Conservation (phyloP, 2,888 invertebrate species). For the Drosophila picticornis region DNA sequence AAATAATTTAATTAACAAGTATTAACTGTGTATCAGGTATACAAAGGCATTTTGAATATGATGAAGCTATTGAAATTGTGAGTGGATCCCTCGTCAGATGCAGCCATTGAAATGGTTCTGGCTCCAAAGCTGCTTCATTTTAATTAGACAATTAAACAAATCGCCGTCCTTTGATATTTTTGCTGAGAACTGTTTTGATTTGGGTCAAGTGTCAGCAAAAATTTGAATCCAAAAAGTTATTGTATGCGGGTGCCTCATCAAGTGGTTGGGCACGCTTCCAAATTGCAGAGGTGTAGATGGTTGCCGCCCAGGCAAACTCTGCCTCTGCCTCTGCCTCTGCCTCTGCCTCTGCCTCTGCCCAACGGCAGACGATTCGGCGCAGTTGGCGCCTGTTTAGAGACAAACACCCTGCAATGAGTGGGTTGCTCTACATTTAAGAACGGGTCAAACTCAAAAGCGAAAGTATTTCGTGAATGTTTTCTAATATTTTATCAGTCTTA, state of each 20-base stretch:
- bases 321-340: no score
- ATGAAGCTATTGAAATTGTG: background rate
- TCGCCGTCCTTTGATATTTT: constrained; percentile 33
- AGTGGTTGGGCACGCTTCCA: constrained; percentile 4
- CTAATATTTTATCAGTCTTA: background rate
- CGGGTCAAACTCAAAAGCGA: background rate
- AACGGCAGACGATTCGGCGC: constrained; percentile 43
- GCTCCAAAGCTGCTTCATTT: constrained; percentile 31
- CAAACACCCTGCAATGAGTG: background rate
- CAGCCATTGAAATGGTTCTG: constrained; percentile 17
- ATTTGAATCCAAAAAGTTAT: constrained; percentile 28
- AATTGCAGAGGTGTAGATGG: background rate
- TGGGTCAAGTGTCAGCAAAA: constrained; percentile 61
- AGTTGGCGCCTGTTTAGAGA: constrained; percentile 1
- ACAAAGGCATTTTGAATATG: background rate
- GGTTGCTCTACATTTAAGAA: background rate
- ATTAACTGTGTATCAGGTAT: no score
- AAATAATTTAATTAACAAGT: background rate
- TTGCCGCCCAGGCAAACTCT: constrained; percentile 8
- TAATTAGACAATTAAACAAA: constrained; percentile 52
- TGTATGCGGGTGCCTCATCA: background rate
- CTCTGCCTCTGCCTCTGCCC: no score
- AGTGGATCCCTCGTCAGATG: constrained; percentile 32
- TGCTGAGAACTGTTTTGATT: constrained; percentile 52
- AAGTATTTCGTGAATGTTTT: background rate